Evolutionary conservation across 2,888 invertebrate genomes (phyloP).

Genomic region (Eupithecia vulgata): DNA sequence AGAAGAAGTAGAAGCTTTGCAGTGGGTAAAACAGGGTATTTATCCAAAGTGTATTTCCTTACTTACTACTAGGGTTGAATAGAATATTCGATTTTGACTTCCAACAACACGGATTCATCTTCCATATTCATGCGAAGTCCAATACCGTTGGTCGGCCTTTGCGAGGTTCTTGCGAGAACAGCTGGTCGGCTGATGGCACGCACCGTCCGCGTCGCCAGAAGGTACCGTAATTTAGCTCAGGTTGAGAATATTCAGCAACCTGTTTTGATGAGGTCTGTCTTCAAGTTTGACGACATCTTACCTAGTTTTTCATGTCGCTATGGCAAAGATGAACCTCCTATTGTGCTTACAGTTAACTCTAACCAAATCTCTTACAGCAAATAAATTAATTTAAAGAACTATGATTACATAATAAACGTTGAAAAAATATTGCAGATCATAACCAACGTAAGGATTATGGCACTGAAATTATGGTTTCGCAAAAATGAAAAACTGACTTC

Average conservation of each 20-base stretch:
- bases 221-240: conserved; percentile 29
- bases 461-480: too few species aligned
- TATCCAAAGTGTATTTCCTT: not conserved
- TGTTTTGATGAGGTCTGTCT: conserved; percentile 15
- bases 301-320: not conserved
- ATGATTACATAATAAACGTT: too few species aligned
- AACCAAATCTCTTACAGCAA: not conserved
- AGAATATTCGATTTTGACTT: too few species aligned
- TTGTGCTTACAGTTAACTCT: not conserved
- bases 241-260: conserved; percentile 15
- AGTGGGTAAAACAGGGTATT: not conserved
- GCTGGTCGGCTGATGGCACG: conserved; percentile 35
- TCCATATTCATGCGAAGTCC: conserved; percentile 34
- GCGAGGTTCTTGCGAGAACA: conserved; percentile 32
- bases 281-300: not conserved
- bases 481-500: too few species aligned
- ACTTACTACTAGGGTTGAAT: not conserved
- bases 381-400: too few species aligned
- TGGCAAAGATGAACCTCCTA: not conserved
- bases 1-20: too few species aligned
- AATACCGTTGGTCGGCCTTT: conserved; percentile 39
- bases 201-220: conserved; percentile 12
- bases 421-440: too few species aligned
- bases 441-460: too few species aligned
- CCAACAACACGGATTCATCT: not conserved